A percentile compares a stretch with the other conserved stretches of the same genome.
Evolutionary conservation across 2,797 vertebrate genomes (phyloP).

Genomic region (Macrochelys suwanniensis): DNA sequence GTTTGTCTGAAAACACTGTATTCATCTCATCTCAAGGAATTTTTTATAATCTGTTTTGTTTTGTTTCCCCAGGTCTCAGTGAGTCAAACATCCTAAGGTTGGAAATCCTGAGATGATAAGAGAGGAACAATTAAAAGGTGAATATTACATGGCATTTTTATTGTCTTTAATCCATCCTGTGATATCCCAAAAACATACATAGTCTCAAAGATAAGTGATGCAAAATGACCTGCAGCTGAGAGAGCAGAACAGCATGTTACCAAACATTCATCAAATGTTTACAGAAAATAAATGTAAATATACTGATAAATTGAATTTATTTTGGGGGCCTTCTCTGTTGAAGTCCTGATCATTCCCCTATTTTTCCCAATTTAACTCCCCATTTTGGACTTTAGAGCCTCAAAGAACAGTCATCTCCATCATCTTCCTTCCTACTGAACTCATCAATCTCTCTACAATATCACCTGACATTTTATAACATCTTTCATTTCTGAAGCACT

Average conservation of each 20-base stretch:
- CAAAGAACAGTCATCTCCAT: background rate
- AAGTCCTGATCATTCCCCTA: background rate
- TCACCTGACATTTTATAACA: background rate
- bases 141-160: background rate
- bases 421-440: background rate
- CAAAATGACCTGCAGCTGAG: background rate
- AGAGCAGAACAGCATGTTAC: background rate
- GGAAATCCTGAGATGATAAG: conserved; percentile 1
- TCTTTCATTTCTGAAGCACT: background rate
- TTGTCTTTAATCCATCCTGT: background rate
- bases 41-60: background rate
- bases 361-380: background rate
- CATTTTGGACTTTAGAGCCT: background rate
- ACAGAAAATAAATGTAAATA: background rate
- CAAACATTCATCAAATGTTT: background rate
- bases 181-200: background rate
- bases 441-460: background rate
- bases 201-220: background rate
- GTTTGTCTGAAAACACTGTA: background rate
- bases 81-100: background rate
- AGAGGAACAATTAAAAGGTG: background rate
- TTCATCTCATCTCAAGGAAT: background rate
- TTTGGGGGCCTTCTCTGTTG: background rate
- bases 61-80: background rate
- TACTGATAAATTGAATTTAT: background rate